Evolutionary conservation across 2,113 vertebrate genomes (phyloP), one percentile per base, ranked within the genome.

Genomic region (Phyllopteryx taeniolatus): DNA sequence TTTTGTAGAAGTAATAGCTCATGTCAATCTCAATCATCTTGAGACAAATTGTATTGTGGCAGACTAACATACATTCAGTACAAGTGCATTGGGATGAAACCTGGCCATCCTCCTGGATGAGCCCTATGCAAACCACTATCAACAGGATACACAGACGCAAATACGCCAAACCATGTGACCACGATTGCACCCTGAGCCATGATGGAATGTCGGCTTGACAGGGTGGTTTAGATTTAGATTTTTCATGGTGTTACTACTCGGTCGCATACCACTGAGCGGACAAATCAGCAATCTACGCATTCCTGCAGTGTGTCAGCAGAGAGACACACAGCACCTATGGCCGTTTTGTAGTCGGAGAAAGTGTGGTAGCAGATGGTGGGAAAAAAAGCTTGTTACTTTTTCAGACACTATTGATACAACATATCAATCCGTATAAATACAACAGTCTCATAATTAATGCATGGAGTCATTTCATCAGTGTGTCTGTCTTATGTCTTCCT

Each of bases 191-290:
- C 67, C 43, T n/a, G 53, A 27, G 64, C 59, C 72, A 79, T 72
- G 75, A 65, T 74, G 80, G 76, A 66, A 72, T 79, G 65, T 47
- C 27, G 72, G 35, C 42, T 68, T 72, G 77, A 90, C 78, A 86
- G 79, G 89, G 82, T 82, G 66, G 82, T 83, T 89, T 87, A 84
- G 60, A 82, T 83, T 78, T 66, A 66, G 77, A 77, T 73, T 85
- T 79, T 60, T 75, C 20, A 88, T 61, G 74, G 79, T 27, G 63
- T 68, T 22, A 71, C 72, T 53, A 80, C 42, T 65, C n/a, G 6
- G 74, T 56, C 20, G 70, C 20, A 51, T 5, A 6, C 75, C 65
- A 69, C 67, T 1, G 82, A 81, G 75, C 74, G 13, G 68, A 63
- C 31, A n/a, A 63, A 46, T 71, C 74, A 39, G 46, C 79, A 56